Conservation (phyloP, 2,113 vertebrate species). For the Centrocercus urophasianus region DNA sequence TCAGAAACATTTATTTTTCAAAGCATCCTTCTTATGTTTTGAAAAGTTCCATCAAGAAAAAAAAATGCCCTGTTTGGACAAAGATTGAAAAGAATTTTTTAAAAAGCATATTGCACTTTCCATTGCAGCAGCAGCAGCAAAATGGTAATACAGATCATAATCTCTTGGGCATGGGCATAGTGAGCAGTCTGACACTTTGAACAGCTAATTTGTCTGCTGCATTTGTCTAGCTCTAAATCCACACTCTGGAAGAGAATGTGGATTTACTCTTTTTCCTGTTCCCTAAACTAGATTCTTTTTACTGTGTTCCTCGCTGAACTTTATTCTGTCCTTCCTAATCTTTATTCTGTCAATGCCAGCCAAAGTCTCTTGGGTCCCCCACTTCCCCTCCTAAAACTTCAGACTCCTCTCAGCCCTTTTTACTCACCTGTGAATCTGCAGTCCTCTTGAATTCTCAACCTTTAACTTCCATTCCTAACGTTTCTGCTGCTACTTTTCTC, state of each 20-base stretch:
- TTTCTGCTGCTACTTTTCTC: not conserved
- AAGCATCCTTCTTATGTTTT: not conserved
- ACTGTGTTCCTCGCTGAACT: not conserved
- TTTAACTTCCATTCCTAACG: constrained; percentile 8
- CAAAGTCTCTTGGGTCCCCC: not conserved
- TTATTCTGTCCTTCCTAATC: not conserved
- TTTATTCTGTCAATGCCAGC: constrained; percentile 11
- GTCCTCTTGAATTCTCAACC: constrained; percentile 1
- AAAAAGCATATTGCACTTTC: not conserved
- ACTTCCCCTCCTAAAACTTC: not conserved
- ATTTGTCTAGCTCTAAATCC: not conserved
- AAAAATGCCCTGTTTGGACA: not conserved
- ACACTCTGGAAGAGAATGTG: not conserved
- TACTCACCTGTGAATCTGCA: not conserved
- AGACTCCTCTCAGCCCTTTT: constrained; percentile 1
- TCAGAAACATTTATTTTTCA: not conserved
- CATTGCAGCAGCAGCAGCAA: not conserved
- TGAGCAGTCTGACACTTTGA: not conserved
- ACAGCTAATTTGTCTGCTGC: not conserved
- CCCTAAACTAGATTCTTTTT: not conserved
- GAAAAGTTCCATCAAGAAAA: not conserved
- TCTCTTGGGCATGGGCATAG: accelerated
- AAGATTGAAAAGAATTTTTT: not conserved
- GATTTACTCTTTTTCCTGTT: not conserved
- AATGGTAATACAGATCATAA: not conserved